A percentile compares a stretch with the other conserved stretches of the same genome.
Evolutionary conservation across 2,113 vertebrate genomes (phyloP).

Genomic region (Microcebus tavaratra): DNA sequence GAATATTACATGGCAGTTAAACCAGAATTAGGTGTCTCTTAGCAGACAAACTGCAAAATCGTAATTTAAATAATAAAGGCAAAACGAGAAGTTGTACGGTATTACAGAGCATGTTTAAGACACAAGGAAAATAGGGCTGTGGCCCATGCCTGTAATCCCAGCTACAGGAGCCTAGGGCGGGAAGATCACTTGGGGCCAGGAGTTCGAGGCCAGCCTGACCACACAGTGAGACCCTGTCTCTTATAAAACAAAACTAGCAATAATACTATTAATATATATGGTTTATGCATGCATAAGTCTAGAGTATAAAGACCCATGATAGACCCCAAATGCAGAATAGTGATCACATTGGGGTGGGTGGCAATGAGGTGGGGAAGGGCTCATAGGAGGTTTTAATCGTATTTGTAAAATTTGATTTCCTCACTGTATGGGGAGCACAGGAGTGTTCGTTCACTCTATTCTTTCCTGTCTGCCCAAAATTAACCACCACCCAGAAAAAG

Average conservation of each 20-base stretch:
- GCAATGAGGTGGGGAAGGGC: background rate
- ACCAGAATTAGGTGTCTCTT: background rate
- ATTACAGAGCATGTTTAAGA: slow-evolving; percentile 4
- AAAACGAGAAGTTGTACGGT: background rate
- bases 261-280: background rate
- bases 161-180: no score
- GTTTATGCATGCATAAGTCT: background rate
- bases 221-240: no score
- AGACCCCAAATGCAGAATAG: background rate
- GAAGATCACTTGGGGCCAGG: no score
- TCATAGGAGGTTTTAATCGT: background rate
- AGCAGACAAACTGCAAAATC: background rate
- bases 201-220: no score
- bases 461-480: background rate
- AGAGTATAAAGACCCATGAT: background rate
- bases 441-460: background rate
- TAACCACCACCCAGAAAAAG: background rate
- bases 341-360: background rate
- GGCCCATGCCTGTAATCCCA: no score
- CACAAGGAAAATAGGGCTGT: background rate
- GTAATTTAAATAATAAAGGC: slow-evolving; percentile 6
- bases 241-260: background rate
- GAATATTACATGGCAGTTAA: background rate
- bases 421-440: background rate
- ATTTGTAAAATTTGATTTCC: background rate